Base-by-base conservation (phyloP, 2,888 invertebrate genomes). In the Pecten maximus region DNA sequence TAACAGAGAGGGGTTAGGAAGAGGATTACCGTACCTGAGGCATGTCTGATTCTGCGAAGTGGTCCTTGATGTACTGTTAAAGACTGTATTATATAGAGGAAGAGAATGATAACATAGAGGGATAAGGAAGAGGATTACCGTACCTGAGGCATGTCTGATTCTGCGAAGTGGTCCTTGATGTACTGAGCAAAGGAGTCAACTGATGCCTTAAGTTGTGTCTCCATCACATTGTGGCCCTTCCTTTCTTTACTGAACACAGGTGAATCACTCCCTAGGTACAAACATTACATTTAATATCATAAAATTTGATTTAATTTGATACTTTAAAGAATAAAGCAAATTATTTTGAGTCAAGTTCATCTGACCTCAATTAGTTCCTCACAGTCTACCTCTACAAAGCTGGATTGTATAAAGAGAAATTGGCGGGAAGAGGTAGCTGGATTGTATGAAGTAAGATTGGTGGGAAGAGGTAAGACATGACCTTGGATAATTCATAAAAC, bases 111-210 rank as follows among this genome's bases (percentile, higher is more conserved):
- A n/a, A n/a, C n/a, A n/a, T n/a, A n/a, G 4, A n/a, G n/a, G n/a
- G 54, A 23, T 54, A 23, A n/a, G n/a, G 74, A 74, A 6, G 74
- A 48, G 23, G 2, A 88, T 88, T 50, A 39, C n/a, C 54, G 54
- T 92, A 95, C 95, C 93, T 94, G 92, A 35, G 94, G 94, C 50
- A 93, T 90, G 23, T 89, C 89, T 15, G 90, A 89, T 74, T 91
- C 91, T 39, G 93, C 89, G 90, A 95, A 95, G 90, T 95, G 96
- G 40, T 94, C 93, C 90, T 94, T 94, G 87, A 96, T 94, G 91
- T 95, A 95, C 35, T 93, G 91, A 44, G 95, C 94, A 91, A 95
- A 96, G 19, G 95, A 95, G 89, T 95, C 95, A 12, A 95, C 94
- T 3, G 96, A 96, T 15, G 95, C 94, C 90, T 94, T 91, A 2